Evolutionary conservation across 64 coral and sea anemone genomes (phyloP), one percentile per base, ranked within the genome.

Genomic region (Anthopleura sola): DNA sequence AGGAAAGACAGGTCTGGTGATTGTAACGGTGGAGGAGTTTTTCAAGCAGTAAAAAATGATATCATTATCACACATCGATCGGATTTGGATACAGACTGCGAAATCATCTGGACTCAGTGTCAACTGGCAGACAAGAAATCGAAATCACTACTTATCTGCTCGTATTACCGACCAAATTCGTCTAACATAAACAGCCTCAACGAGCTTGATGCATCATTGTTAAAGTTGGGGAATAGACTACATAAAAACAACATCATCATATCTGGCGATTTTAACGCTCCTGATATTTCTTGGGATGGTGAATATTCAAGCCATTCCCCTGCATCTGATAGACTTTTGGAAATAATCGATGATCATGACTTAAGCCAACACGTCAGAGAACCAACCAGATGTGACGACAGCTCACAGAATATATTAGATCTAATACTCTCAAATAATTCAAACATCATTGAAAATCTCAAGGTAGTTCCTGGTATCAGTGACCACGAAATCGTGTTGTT

Each of bases 401-500:
- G 18, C 16, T 0, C 55, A 58, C 78, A 88, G 49, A 88, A 83
- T 31, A 86, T 86, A 3, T 86, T 86, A 49, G 32, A 86, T 16
- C 58, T 86, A 71, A 50, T 86, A 14, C 24, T 86, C 12, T 44
- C 60, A 20, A 86, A 86, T 50, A 86, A 86, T 86, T 49, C 84
- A 15, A 47, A 69, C 20, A 74, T 86, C 37, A 74, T 86, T 47
- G 36, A 74, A 46, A 86, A 74, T 86, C 34, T 88, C 87, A 49
- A 36, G 11, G 58, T 69, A 55, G 78, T 83, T 18, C 87, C 87
- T 82, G 78, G 87, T 82, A 88, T 88, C 18, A 88, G 87, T 74
- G 87, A 83, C 82, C 87, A 68, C 24, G 77, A 88, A 19, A 82
- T 81, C 68, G 80, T 88, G 37, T 74, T 88, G 64, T 88, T 88